phyloP scores from a whole-genome alignment of 2,888 invertebrate species.

The Noctua comes region DNA sequence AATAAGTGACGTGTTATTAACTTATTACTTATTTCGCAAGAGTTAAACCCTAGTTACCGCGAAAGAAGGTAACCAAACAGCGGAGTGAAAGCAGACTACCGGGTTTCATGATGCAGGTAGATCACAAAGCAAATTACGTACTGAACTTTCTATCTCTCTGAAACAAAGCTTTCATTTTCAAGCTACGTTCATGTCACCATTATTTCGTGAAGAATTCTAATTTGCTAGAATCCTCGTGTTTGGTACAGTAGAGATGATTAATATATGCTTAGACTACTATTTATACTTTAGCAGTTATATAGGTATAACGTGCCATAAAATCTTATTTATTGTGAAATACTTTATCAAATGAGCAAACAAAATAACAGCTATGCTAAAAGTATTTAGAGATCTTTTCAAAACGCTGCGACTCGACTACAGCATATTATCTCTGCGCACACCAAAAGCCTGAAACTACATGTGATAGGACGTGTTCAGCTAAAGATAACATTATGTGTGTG shows the following conservation, averaged over 20 bases:
- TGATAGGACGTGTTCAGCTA: constrained; percentile 38
- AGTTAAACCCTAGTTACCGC: neutral
- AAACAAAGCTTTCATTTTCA: neutral
- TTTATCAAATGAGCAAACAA: constrained; percentile 21
- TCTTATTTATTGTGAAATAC: constrained; percentile 2
- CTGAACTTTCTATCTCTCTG: neutral
- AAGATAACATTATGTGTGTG: constrained; percentile 45
- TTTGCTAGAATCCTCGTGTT: neutral
- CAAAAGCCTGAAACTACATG: constrained; percentile 25
- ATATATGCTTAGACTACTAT: neutral
- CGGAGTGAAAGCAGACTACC: neutral
- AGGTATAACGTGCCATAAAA: neutral
- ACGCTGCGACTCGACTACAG: constrained; percentile 3
- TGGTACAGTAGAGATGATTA: neutral
- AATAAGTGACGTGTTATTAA: constrained; percentile 5
- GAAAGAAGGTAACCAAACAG: neutral
- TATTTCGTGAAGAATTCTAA: neutral
- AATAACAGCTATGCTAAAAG: constrained; percentile 12
- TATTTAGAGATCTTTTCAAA: constrained; percentile 26
- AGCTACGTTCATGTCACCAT: neutral
- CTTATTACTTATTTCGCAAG: neutral
- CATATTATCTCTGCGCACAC: constrained; percentile 25
- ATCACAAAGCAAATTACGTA: constrained; percentile 1
- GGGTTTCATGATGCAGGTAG: constrained; percentile 44
- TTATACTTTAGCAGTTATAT: neutral